Base-by-base conservation (phyloP, 2,113 vertebrate genomes). In the Pipra filicauda region DNA sequence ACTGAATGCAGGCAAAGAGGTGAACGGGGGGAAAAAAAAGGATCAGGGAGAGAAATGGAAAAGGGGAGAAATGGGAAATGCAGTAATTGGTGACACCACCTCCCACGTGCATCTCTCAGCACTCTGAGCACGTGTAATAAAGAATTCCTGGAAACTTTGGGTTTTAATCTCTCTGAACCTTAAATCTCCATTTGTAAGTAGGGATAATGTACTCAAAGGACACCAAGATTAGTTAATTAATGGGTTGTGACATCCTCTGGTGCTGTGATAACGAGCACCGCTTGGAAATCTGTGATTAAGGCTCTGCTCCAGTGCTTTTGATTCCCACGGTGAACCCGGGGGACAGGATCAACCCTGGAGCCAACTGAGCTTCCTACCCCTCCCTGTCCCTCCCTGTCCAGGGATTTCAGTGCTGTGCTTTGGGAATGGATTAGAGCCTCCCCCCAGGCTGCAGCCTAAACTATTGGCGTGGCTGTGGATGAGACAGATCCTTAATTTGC, bases 221-320 rank as follows among this genome's bases (percentile, higher is more conserved):
- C 2, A 17, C 69, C 71, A 75, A 76, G 91, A 96, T 95, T 92
- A 89, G 89, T 84, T 95, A 95, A 95, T 97, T 95, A 95, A 95
- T 95, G 93, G 93, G 55, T 92, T 91, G 95, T 93, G 96, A 96
- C 91, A 92, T 44, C 58, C 35, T 81, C 76, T 86, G 95, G 86
- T 93, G 94, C 94, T 95, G 95, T 92, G 95, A 96, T 96, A 96
- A 97, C 92, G 83, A 96, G 52, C 83, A 71, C 69, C 91, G 79
- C 61, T 81, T 89, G 96, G 79, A 95, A 96, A 80, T 84, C 69
- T 88, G 80, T 95, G 92, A 88, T 84, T 91, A 91, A 88, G 72
- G 72, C 55, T 55, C 23, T 77, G 85, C 19, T 74, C 71, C 54
- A 51, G 69, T 31, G 64, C 86, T 24, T 95, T 73, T 91, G 80